Conservation (phyloP, 2,113 vertebrate genomes). For the Lophochroa leadbeateri region DNA sequence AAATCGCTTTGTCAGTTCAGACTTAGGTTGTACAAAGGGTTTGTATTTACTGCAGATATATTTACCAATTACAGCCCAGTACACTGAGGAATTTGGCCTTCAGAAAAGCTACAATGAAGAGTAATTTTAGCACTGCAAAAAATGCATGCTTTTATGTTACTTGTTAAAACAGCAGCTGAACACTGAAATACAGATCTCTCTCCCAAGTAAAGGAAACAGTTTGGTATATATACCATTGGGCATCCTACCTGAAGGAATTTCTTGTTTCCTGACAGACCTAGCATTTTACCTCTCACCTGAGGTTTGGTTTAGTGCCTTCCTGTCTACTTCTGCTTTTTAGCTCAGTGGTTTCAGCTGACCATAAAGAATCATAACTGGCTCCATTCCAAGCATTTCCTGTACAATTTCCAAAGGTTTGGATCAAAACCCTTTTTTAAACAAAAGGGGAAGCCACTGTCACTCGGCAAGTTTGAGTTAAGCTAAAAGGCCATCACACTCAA, state of each 20-base stretch:
- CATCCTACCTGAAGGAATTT: not conserved
- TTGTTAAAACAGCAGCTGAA: not conserved
- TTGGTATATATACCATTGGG: accelerated
- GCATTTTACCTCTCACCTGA: not conserved
- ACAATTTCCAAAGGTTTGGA: not conserved
- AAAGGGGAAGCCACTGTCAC: not conserved
- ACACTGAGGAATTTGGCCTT: not conserved
- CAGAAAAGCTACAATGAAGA: not conserved
- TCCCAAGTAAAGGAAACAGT: not conserved
- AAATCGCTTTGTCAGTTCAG: not conserved
- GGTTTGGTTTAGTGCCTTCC: not conserved
- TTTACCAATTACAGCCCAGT: not conserved
- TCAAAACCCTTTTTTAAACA: not conserved
- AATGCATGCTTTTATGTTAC: not conserved
- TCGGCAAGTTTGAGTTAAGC: not conserved
- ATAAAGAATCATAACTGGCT: not conserved
- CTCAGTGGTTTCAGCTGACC: not conserved
- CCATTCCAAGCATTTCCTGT: not conserved
- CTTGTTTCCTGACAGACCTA: not conserved
- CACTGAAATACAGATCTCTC: accelerated
- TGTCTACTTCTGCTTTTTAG: not conserved
- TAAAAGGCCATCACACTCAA: not conserved
- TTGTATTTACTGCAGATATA: not conserved
- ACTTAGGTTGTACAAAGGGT: not conserved
- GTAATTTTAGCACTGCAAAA: not conserved